Evolutionary conservation across 2,888 invertebrate species (phyloP).

Genomic region (Brenthis hecate): DNA sequence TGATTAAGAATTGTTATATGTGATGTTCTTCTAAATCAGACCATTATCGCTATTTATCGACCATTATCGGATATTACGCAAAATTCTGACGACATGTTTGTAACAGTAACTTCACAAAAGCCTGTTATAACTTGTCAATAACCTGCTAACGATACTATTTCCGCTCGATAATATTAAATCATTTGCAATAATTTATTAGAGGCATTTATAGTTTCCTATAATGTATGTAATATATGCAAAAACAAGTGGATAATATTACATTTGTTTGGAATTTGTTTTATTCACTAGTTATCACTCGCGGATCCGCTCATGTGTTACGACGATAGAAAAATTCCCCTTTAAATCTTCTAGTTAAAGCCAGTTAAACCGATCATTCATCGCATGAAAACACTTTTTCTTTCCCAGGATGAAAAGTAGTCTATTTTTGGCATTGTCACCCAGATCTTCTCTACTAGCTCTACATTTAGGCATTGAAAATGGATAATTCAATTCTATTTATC

Average conservation of each 20-base stretch:
- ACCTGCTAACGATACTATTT: conserved; percentile 23
- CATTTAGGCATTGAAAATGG: too few relatives aligned
- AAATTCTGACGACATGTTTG: conserved; percentile 10
- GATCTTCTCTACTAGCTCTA: too few relatives aligned
- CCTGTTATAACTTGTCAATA: conserved; percentile 24
- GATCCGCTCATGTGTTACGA: too few relatives aligned
- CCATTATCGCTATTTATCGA: too few relatives aligned
- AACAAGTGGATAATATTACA: conserved; percentile 57
- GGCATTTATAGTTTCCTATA: conserved; percentile 10
- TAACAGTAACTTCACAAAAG: conserved; percentile 15
- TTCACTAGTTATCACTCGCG: too few relatives aligned
- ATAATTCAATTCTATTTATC: too few relatives aligned
- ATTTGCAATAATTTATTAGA: conserved; percentile 16
- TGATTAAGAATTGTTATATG: conserved; percentile 29
- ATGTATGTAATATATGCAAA: conserved; percentile 36
- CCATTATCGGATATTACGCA: conserved; percentile 11
- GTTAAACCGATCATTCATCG: too few relatives aligned
- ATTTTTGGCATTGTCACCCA: too few relatives aligned
- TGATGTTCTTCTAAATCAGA: conserved; percentile 30
- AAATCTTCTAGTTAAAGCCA: too few relatives aligned
- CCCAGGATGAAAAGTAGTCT: too few relatives aligned
- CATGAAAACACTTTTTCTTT: too few relatives aligned
- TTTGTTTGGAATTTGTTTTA: neutral
- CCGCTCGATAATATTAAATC: conserved; percentile 11
- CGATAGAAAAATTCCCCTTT: too few relatives aligned